phyloP scores from a whole-genome alignment of 2,797 vertebrate species.

The Synaphobranchus kaupii region DNA sequence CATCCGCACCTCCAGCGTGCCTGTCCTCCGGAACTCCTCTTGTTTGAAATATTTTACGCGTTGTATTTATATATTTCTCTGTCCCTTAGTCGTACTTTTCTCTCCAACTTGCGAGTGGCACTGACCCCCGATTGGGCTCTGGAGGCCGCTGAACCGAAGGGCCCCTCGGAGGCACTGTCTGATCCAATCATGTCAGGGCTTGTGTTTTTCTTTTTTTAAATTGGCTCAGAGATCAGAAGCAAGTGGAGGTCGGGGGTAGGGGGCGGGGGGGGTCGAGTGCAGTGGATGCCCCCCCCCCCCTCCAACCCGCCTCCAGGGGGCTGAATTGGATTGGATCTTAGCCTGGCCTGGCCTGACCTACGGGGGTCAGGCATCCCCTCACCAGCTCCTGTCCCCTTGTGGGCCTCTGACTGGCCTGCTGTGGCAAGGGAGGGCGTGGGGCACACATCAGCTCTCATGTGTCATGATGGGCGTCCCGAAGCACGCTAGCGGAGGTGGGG shows the following conservation, averaged over 20 bases:
- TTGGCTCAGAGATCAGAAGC: conserved; percentile 78
- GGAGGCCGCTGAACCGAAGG: conserved; percentile 75
- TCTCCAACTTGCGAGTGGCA: background rate
- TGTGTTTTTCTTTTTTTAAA: conserved; percentile 65
- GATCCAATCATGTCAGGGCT: conserved; percentile 76
- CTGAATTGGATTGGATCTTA: conserved; percentile 80
- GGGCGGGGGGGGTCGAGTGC: conserved; percentile 56
- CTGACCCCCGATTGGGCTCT: conserved; percentile 55
- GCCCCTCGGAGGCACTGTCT: conserved; percentile 76
- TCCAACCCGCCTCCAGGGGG: conserved; percentile 67
- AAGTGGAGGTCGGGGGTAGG: conserved; percentile 75
- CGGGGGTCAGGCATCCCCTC: conserved; percentile 52
- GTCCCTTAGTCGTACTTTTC: conserved; percentile 9
- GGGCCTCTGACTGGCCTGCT: background rate
- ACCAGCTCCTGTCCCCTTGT: background rate
- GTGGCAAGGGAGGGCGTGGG: background rate
- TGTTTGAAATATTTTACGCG: background rate
- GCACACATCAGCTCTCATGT: conserved; percentile 13
- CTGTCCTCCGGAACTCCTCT: background rate
- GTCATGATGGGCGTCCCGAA: background rate
- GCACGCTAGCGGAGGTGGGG: background rate
- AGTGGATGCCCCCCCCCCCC: background rate
- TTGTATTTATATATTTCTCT: background rate
- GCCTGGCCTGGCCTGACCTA: conserved; percentile 79
- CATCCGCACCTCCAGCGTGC: background rate